Evolutionary conservation across 2,797 vertebrate species (phyloP), one percentile per base, ranked within the genome.

Genomic region (Darevskia nairensis): DNA sequence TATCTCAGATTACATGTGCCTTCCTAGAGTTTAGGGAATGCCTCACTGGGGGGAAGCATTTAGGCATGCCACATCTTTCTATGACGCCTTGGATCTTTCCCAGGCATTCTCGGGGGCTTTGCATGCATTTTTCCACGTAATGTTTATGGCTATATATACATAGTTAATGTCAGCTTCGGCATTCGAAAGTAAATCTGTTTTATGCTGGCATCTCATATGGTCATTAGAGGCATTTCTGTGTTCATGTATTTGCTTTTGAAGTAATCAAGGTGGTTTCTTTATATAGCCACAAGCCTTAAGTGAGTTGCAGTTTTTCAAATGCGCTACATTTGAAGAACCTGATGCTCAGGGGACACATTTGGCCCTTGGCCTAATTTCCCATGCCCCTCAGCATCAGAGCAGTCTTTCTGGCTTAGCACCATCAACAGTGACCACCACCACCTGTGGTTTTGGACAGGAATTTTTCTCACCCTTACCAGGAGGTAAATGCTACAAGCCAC

Each of bases 21-120:
- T 94, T 94, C 94, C 86, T 91, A 87, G 93, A 82, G 85, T 92
- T 93, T 64, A 93, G 82, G 83, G 88, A 94, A 86, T 93, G 89
- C 32, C 80, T 91, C 89, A 87, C 87, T 78, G 92, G 59, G 61
- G 85, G 50, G 84, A 95, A 91, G 82, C 92, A 93, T 88, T 90
- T 87, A 91, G 92, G 69, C 29, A 81, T 44, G 90, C 89, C 69
- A 89, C 81, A 85, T 87, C 91, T 92, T 96, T 95, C 85, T 91
- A 93, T 92, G 95, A 92, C 74, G 1, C 89, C 19, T 90, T 95
- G 92, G 93, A 94, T 78, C 85, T 93, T 32, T 92, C 69, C 90
- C 92, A 95, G 80, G 80, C 89, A 35, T 90, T 68, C 85, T 61
- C 89, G 79, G 78, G 79, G 55, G 87, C 92, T 89, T 86, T 91